These are phyloP conservation scores for Pteruthius melanotis DNA, from an alignment of 2,113 vertebrate species.

Conservation along the genomic window DNA sequence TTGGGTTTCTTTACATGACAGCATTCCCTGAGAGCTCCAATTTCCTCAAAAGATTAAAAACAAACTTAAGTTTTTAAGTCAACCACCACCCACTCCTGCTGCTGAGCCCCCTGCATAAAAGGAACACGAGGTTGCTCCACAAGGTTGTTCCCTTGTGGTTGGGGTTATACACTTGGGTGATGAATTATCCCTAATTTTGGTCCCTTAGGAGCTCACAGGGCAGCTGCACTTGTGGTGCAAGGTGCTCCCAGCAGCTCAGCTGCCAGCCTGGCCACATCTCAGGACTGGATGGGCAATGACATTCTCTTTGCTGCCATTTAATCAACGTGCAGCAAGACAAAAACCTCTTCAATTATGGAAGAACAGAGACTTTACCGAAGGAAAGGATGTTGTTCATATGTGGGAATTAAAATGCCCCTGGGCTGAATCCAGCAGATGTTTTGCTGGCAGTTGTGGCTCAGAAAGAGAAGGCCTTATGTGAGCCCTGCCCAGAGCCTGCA, in stretches of 20 bases:
- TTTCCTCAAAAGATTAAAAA: neutral
- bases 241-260: neutral
- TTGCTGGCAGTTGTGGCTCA: neutral
- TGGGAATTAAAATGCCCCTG: neutral
- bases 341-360: neutral
- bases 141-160: neutral
- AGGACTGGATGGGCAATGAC: neutral
- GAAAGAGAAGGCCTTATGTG: neutral
- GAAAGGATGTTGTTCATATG: neutral
- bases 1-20: neutral
- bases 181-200: neutral
- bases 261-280: neutral
- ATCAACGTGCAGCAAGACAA: neutral
- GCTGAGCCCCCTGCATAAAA: accelerated
- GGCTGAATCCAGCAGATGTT: neutral
- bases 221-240: neutral
- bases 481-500: neutral
- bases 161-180: neutral
- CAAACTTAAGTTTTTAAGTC: neutral
- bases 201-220: neutral
- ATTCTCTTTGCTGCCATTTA: neutral
- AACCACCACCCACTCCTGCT: neutral
- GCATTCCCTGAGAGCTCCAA: neutral
- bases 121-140: neutral
- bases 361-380: neutral